Evolutionary conservation across 2,113 vertebrate species (phyloP), one percentile per base, ranked within the genome.

Genomic region (Ahaetulla prasina): DNA sequence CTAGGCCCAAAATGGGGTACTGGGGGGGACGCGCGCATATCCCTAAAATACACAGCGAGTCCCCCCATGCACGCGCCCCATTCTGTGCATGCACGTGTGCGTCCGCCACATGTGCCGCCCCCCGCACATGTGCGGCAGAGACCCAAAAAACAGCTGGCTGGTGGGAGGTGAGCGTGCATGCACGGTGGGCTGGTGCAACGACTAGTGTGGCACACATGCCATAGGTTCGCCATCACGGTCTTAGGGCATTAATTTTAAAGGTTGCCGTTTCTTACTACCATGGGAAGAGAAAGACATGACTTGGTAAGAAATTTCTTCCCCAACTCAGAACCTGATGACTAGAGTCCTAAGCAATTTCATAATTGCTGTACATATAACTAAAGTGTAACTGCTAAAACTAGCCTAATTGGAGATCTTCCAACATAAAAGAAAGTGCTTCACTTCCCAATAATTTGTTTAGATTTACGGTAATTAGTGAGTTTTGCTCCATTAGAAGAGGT

Each of bases 351-450:
- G 89, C 91, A 11, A 23, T 86, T 80, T 92, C 50, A 8, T 87
- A 89, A 0, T 89, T 54, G 3, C 85, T 85, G 87, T 94, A 93
- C 60, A 50, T 1, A 74, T 45, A 54, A 92, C 92, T 91, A 94
- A 93, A 94, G 92, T 90, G 53, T 23, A 89, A 86, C 3, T 87
- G 91, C 93, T 96, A 95, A 94, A 96, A 95, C 95, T 95, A 96
- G 3, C 89, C 74, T 90, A 4, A 27, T 43, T 89, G 88, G 80
- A 96, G 87, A 93, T 95, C 91, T 92, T 92, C 93, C 89, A 93
- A 35, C 92, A 90, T 90, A 93, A 94, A 93, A 94, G 93, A 93
- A 94, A 74, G 85, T n/a, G 0, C 91, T 91, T 74, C 80, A 68
- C 85, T 90, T 47, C 39, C 2, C 8, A 45, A 30, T 80, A 89